These are phyloP conservation scores for Andrena dorsata DNA, from an alignment of 2,888 invertebrate species.

Conservation along the genomic window DNA sequence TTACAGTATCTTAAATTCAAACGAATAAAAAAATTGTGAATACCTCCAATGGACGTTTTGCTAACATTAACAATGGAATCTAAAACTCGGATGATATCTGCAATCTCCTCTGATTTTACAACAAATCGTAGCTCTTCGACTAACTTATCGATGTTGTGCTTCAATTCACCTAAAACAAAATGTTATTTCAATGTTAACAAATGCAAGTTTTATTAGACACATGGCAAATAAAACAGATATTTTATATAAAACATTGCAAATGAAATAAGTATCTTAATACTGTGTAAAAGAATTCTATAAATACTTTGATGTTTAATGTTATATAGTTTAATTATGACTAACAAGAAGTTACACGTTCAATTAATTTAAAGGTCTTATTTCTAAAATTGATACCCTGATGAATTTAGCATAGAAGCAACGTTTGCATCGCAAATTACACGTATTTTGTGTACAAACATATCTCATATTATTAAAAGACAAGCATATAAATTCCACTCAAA, in stretches of 20 bases:
- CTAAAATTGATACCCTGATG: too few relatives aligned
- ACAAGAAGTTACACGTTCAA: neutral
- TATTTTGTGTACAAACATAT: too few relatives aligned
- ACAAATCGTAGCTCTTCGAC: conserved; percentile 69
- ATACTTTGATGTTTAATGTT: neutral
- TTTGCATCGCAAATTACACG: too few relatives aligned
- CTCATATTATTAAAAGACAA: too few relatives aligned
- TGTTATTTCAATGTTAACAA: neutral
- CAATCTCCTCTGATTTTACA: conserved; percentile 62
- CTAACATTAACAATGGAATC: conserved; percentile 73
- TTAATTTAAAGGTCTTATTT: too few relatives aligned
- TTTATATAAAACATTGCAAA: neutral
- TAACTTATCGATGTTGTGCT: conserved; percentile 72
- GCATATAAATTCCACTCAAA: too few relatives aligned
- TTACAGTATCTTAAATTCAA: neutral
- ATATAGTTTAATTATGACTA: neutral
- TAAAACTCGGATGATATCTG: conserved; percentile 69
- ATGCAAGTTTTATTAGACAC: neutral
- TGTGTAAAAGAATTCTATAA: neutral
- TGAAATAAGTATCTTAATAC: neutral
- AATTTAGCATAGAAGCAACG: too few relatives aligned
- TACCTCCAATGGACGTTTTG: conserved; percentile 75
- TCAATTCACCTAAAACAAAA: conserved; percentile 64
- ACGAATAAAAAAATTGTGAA: neutral
- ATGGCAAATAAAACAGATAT: neutral